Evolutionary conservation across 2,888 invertebrate genomes (phyloP).

Genomic region (Pristionchus arcanus): DNA sequence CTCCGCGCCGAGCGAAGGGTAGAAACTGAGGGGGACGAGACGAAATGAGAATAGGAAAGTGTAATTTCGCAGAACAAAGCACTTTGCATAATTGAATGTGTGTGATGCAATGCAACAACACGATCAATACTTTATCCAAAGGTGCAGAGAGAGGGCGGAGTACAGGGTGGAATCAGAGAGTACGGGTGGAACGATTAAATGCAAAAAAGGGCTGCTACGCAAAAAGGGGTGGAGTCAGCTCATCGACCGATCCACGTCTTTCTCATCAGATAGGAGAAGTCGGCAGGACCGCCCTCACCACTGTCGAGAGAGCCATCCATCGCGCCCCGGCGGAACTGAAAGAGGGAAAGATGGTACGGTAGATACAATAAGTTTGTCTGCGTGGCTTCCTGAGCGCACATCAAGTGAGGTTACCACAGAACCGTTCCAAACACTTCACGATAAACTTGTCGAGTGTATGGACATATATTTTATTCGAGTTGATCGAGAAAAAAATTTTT

Average conservation of each 20-base stretch:
- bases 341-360: not conserved
- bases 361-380: too few relatives aligned
- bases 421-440: too few relatives aligned
- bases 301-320: conserved; percentile 5
- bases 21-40: not conserved
- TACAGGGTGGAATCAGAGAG: not conserved
- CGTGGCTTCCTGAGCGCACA: too few relatives aligned
- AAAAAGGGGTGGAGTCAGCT: not conserved
- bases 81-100: not conserved
- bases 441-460: too few relatives aligned
- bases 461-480: too few relatives aligned
- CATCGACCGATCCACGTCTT: conserved; percentile 46
- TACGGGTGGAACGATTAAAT: not conserved
- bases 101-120: not conserved
- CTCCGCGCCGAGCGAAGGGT: conserved; percentile 1
- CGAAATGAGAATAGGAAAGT: not conserved
- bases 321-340: conserved; percentile 33
- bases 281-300: not conserved
- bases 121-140: conserved; percentile 36
- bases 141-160: not conserved
- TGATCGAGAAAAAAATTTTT: too few relatives aligned
- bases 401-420: too few relatives aligned
- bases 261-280: conserved; percentile 45
- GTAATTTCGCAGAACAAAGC: not conserved
- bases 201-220: too few relatives aligned